These are phyloP conservation scores for Mergus octosetaceus DNA, from an alignment of 2,797 vertebrate species.

Conservation along the genomic window DNA sequence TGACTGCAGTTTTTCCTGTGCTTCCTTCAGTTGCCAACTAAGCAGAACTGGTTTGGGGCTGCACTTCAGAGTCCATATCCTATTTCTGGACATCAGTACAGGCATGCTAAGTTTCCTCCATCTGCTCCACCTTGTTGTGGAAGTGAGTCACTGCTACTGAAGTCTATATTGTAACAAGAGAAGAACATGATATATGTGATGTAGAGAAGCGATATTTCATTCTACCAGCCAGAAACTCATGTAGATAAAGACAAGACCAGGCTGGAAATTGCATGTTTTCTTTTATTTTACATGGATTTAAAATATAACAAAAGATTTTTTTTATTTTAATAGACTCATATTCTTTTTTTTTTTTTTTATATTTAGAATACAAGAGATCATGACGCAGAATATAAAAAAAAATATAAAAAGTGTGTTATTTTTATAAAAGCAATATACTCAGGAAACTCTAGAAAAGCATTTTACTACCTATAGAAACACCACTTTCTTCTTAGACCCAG, in stretches of 20 bases:
- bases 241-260: neutral
- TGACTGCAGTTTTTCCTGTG: neutral
- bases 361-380: neutral
- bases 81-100: neutral
- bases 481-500: neutral
- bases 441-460: neutral
- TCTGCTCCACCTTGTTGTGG: neutral
- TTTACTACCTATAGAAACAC: neutral
- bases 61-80: neutral
- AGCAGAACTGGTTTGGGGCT: neutral
- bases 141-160: neutral
- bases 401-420: neutral
- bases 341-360: neutral
- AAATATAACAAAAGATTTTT: neutral
- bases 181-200: neutral
- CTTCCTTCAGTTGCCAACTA: neutral
- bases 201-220: neutral
- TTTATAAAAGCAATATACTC: neutral
- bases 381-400: neutral
- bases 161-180: neutral
- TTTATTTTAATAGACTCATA: neutral
- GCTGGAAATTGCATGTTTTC: neutral
- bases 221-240: neutral
- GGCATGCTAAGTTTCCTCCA: neutral
- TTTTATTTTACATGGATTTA: neutral